Base-by-base conservation (phyloP, 2,113 vertebrate species). In the Daphoenositta chrysoptera region DNA sequence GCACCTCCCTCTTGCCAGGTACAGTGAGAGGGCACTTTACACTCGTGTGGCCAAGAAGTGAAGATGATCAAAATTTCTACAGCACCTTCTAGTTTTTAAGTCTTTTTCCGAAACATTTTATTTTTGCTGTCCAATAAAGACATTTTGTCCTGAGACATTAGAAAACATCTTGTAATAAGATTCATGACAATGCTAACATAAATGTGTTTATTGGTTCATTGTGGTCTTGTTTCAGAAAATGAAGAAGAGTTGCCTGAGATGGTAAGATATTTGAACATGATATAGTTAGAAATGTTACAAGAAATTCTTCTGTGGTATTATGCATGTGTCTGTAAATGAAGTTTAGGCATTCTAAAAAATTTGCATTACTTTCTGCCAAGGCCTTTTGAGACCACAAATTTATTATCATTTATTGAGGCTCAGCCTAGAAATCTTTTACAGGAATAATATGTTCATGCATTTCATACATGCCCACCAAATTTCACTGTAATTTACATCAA, bases 1-100 rank as follows among this genome's bases (percentile, higher is more conserved):
- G 24, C 30, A 61, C 7, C 6, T 61, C 45, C 10, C 8, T 61
- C 18, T 56, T 65, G 19, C 12, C 28, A 66, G 5, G 9, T 44
- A 13, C 6, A 21, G 6, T n/a, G n/a, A 66, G 6, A 65, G 50
- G 30, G 19, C 24, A 58, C 24, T 58, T 82, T 27, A 48, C 3
- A 70, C 5, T 7, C 0, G 0, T 40, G 37, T 0, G 1, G 13
- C 7, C 24, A 70, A 57, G 28, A 6, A 61, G 5, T 8, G 20
- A 79, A 79, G 31, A 21, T 22, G 51, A 53, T 57, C 53, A 78
- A 53, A 13, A 28, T 40, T 88, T 79, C 39, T 75, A 40, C 6
- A 65, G 28, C 10, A n/a, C 3, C 4, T 87, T 53, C 51, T 75
- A 8, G 33, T 58, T 82, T 50, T 61, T 70, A 79, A 70, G 6